These are phyloP conservation scores for Teinopalpus imperialis DNA, from an alignment of 2,888 invertebrate genomes.

Conservation along the genomic window DNA sequence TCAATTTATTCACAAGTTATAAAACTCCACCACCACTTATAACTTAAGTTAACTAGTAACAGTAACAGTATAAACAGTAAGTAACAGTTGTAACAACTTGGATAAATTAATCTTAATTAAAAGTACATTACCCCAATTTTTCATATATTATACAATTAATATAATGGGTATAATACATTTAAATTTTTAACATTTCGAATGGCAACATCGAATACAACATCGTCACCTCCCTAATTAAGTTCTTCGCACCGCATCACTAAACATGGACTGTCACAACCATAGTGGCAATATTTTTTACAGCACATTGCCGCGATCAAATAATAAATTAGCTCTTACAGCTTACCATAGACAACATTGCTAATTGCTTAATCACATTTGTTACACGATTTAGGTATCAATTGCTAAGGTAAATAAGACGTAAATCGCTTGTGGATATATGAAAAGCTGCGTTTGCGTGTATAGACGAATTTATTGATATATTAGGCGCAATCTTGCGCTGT, in stretches of 20 bases:
- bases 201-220: neutral
- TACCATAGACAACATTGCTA: conserved; percentile 15
- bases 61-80: too few species aligned
- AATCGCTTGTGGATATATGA: neutral
- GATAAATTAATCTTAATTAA: too few species aligned
- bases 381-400: conserved; percentile 19
- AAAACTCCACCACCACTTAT: too few species aligned
- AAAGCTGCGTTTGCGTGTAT: neutral
- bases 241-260: neutral
- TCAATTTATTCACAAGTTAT: too few species aligned
- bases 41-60: too few species aligned
- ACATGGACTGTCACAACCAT: neutral
- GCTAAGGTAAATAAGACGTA: conserved; percentile 2
- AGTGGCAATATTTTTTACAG: conserved; percentile 8
- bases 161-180: too few species aligned
- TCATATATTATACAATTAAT: too few species aligned
- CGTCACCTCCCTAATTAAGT: conserved; percentile 12
- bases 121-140: too few species aligned
- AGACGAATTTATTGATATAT: conserved; percentile 17
- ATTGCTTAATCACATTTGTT: conserved; percentile 12
- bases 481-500: conserved; percentile 22
- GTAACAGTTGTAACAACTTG: too few species aligned
- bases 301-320: conserved; percentile 4
- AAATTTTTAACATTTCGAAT: too few species aligned
- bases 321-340: conserved; percentile 7